Evolutionary conservation across 2,797 vertebrate species (phyloP), one percentile per base, ranked within the genome.

Genomic region (Poeciliopsis presidionis): DNA sequence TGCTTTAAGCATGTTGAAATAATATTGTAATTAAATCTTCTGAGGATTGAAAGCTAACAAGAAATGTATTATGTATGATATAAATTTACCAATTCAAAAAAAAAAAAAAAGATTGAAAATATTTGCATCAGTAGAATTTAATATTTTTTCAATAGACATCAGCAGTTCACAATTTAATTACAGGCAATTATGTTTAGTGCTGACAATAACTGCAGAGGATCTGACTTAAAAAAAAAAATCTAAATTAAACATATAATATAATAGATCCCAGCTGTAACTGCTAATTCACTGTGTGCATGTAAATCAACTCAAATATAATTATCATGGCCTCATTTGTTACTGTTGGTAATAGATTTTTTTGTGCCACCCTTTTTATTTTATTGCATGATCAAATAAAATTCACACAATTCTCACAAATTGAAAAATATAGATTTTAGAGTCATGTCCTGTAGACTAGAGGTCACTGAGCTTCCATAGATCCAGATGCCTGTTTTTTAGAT

Each of bases 371-470:
- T 16, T 45, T 28, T 8, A 46, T 70, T 70, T 28, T 28, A 2
- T n/a, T 46, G 1, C 12, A 41, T 41, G 33, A n/a, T 55, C 7
- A 41, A 41, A 41, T 51, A 63, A 18, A 79, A 81, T 80, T 36
- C 83, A 75, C 75, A 72, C 73, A 88, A 83, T 86, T 81, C 51
- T 41, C 72, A 79, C 83, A 89, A 87, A 93, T 86, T 84, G 88
- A 92, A 89, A 87, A 90, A 79, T 90, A 90, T 91, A 86, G 91
- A 90, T 90, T 92, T 92, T 53, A 3, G 63, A 84, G 85, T 75
- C 20, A 41, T 43, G 57, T 79, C 69, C 71, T 75, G 25, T 47
- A 47, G 93, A 91, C 94, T 79, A 94, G 83, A 92, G 93, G 93
- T 95, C 89, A 91, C 77, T 69, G 79, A 61, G 79, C 75, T 87